Conservation (phyloP, 53 echinoderm and acorn worm species). For the Holothuria scabra region DNA sequence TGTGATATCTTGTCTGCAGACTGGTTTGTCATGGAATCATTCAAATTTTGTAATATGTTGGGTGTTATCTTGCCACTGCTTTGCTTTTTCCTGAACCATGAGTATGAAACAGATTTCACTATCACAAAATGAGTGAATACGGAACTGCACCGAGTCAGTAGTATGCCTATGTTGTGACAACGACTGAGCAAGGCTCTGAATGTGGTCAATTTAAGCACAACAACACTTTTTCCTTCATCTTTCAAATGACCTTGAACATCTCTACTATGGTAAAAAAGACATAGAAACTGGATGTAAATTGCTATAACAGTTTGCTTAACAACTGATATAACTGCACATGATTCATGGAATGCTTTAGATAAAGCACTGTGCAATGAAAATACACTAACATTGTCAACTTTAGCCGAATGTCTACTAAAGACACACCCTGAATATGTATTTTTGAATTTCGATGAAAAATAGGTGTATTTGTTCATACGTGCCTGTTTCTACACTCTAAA, state of each 20-base stretch:
- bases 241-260: conserved; percentile 15
- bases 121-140: background rate
- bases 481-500: too few relatives aligned
- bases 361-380: too few relatives aligned
- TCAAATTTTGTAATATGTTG: too few relatives aligned
- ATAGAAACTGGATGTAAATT: background rate
- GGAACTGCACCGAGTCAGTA: conserved; percentile 1
- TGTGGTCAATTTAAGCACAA: background rate
- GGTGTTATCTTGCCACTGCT: background rate
- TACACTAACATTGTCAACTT: conserved; percentile 3
- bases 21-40: too few relatives aligned
- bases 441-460: conserved; percentile 13
- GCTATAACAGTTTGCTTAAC: too few relatives aligned
- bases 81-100: background rate
- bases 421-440: conserved; percentile 23
- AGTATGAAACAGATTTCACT: background rate
- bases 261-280: conserved; percentile 20
- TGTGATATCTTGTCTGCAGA: too few relatives aligned
- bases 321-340: too few relatives aligned
- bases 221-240: conserved; percentile 1
- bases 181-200: conserved; percentile 1
- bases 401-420: conserved; percentile 2
- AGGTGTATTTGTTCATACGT: too few relatives aligned
- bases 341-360: too few relatives aligned
- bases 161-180: conserved; percentile 20